phyloP scores from a whole-genome alignment of 2,797 vertebrate genomes.

The Octomys mimax region DNA sequence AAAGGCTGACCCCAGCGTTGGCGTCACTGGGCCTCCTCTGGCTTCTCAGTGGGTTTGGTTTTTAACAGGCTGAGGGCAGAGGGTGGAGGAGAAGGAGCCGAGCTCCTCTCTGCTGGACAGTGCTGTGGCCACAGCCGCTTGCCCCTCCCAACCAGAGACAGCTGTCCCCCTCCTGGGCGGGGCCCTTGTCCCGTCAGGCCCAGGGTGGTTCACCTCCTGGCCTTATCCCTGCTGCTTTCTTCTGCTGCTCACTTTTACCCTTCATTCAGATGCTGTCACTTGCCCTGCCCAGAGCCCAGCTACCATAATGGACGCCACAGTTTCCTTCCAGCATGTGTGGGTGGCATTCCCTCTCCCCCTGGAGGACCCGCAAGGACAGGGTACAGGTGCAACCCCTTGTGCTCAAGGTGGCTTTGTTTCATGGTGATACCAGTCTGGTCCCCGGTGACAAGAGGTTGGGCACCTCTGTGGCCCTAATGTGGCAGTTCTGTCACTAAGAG shows the following conservation, averaged over 20 bases:
- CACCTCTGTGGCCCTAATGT: accelerated
- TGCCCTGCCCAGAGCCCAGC: neutral
- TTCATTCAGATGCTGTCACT: neutral
- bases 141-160: neutral
- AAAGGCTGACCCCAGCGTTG: neutral
- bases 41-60: neutral
- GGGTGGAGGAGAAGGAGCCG: neutral
- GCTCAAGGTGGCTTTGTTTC: neutral
- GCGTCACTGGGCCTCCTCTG: neutral
- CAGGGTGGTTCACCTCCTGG: accelerated
- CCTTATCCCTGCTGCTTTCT: neutral
- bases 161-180: neutral
- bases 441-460: neutral
- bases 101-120: neutral
- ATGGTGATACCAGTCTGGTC: neutral
- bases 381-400: accelerated
- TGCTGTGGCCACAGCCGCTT: neutral
- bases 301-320: neutral
- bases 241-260: neutral
- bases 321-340: neutral
- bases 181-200: neutral
- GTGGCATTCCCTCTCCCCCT: neutral
- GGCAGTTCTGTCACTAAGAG: accelerated
- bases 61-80: neutral
- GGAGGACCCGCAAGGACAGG: neutral